Base-by-base conservation (phyloP, 2,888 invertebrate genomes). In the Coecobrya sp. region DNA sequence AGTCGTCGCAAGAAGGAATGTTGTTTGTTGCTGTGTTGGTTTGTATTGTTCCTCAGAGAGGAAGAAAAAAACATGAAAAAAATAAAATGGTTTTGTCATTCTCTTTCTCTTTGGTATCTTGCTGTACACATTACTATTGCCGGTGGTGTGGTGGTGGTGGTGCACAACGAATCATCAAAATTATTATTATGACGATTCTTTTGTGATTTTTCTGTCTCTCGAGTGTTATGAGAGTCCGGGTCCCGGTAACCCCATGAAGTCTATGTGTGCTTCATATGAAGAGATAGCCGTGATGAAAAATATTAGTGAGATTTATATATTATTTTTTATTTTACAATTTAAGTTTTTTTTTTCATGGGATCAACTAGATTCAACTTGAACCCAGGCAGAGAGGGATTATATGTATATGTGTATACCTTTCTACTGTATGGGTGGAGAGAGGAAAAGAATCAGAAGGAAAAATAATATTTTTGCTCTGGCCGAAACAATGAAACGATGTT, bases 281-380 rank as follows among this genome's bases (percentile, higher is more conserved):
- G 68, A 30, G 68, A 30, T 36, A 36, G 59, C 19, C 16, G 59
- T 59, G 19, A 59, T n/a, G 19, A 65, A 65, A 25, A 65, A 65
- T 27, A n/a, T 62, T 52, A 52, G 52, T 7, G 25, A 68, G 68
- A 73, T 65, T 25, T 65, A 65, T 65, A 22, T 22, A 25, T 65
- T 11, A 25, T 65, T 59, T 59, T 19, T 22, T 8, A 25, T 10
- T 25, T 8, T 55, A 65, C 42, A 65, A 59, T 55, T 76, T 76
- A 36, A 25, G 13, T 62, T 27, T 22, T 11, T 36, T 65, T 11
- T 73, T 73, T n/a, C 59, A 22, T 89, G 89, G 84, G 89, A 89
- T 89, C 89, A 89, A 89, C 89, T 55, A 89, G 89, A 89, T 84
- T 89, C 84, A 55, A 89, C 89, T 89, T 89, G 89, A 89, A 84